Percentiles rank a stretch among this genome's conserved stretches.
Conservation (phyloP, 1,140 invertebrate species). For the Neotoxoptera formosana region DNA sequence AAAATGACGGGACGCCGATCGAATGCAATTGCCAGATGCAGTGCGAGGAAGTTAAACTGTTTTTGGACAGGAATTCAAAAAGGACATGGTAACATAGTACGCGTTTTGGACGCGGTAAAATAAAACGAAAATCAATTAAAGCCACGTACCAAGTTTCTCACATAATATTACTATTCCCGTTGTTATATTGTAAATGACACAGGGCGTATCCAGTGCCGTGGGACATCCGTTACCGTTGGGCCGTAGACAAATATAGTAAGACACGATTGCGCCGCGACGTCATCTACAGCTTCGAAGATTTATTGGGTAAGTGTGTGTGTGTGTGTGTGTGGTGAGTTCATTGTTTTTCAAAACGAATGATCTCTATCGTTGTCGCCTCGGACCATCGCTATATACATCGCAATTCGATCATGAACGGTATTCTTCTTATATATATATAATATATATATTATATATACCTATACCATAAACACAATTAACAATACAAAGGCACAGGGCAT, state of each 20-base stretch:
- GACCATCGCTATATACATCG: not conserved
- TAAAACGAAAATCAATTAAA: not conserved
- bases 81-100: slow-evolving; percentile 38
- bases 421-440: not conserved
- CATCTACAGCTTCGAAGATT: slow-evolving; percentile 69
- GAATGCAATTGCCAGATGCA: slow-evolving; percentile 64
- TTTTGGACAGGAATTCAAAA: slow-evolving; percentile 44
- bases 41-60: slow-evolving; percentile 63
- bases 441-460: too few species aligned
- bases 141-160: not conserved
- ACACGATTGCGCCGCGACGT: slow-evolving; percentile 67
- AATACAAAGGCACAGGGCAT: not conserved
- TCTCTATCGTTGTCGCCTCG: not conserved
- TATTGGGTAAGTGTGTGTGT: slow-evolving; percentile 61
- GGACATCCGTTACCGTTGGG: slow-evolving; percentile 62
- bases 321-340: not conserved
- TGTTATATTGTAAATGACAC: slow-evolving; percentile 16
- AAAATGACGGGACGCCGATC: slow-evolving; percentile 45
- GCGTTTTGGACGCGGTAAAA: not conserved
- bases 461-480: not conserved
- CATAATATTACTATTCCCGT: not conserved
- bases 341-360: slow-evolving; percentile 28
- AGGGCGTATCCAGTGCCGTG: slow-evolving; percentile 61
- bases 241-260: slow-evolving; percentile 61
- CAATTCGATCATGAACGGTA: not conserved